phyloP scores from a whole-genome alignment of 2,888 invertebrate genomes.

The Archips crataeganus region DNA sequence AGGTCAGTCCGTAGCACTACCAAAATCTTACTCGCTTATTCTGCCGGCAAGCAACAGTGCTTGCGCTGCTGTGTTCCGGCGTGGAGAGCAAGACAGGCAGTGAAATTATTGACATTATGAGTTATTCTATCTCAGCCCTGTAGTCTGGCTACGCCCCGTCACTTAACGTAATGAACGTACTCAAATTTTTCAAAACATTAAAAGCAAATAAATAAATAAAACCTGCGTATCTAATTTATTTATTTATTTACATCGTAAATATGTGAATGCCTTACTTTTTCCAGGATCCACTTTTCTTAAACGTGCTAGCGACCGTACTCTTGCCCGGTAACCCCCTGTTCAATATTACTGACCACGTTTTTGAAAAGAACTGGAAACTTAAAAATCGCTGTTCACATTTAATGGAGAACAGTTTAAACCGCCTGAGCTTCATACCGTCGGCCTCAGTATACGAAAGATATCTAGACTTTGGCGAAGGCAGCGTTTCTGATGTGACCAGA shows the following conservation, averaged over 20 bases:
- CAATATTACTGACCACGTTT: conserved; percentile 66
- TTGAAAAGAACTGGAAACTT: conserved; percentile 65
- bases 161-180: no score
- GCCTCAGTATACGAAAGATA: conserved; percentile 76
- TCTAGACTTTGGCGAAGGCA: conserved; percentile 76
- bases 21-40: no score
- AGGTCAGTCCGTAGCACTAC: no score
- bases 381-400: conserved; percentile 66
- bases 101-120: no score
- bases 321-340: conserved; percentile 67
- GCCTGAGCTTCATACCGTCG: conserved; percentile 68
- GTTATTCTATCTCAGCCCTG: no score
- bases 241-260: neutral
- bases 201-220: no score
- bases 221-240: neutral
- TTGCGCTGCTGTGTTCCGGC: no score
- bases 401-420: conserved; percentile 78
- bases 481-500: conserved; percentile 64
- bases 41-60: no score
- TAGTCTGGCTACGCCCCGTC: no score
- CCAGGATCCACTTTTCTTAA: conserved; percentile 74
- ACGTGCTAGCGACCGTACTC: conserved; percentile 66
- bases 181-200: no score
- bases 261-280: conserved; percentile 41
- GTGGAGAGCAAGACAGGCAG: no score